Evolutionary conservation across 2,888 invertebrate species (phyloP), one percentile per base, ranked within the genome.

Genomic region (Creontiades dilutus): DNA sequence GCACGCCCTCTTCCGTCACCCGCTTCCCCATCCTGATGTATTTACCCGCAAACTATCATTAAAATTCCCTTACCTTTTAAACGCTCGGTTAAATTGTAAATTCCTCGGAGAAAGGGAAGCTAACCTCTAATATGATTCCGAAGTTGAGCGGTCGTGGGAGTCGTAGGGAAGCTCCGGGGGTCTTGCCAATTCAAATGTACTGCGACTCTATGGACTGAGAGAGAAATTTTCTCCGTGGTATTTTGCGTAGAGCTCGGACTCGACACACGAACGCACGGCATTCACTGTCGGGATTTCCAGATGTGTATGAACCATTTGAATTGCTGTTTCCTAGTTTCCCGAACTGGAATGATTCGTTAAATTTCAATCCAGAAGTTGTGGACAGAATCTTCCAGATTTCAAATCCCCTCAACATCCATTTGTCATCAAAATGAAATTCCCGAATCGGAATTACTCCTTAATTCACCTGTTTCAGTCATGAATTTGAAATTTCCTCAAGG

Each of bases 11-110:
- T 85, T 37, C 61, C 16, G 1, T 5, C 48, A 47, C 37, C n/a
- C 37, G 37, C 37, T 7, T 4, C 3, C 37, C 27, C 16, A 57
- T 7, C 57, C 37, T 37, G 86, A 86, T 23, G 86, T 86, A 68
- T 86, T 86, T 86, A 86, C 86, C 86, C 57, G 37, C 68, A 61
- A 86, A 86, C 86, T 86, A 86, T 86, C 84, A 84, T 52, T 84
- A 55, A 84, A 84, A 84, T 84, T 84, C 81, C n/a, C 48, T 55
- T 27, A 84, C 84, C 84, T 84, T 82, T 84, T 84, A 55, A 86
- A 28, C 28, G 37, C 37, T 37, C 37, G 86, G 86, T 37, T 86
- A 84, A 52, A 28, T 37, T 61, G 68, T 68, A 46, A 86, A 86
- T 86, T 68, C 68, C 86, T 19, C n/a, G 46, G 19, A 11, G 81